Percentiles rank a stretch among this genome's conserved stretches.
phyloP scores from a whole-genome alignment of 2,113 vertebrate species.

The Pseudolaguvia tuberculata region DNA sequence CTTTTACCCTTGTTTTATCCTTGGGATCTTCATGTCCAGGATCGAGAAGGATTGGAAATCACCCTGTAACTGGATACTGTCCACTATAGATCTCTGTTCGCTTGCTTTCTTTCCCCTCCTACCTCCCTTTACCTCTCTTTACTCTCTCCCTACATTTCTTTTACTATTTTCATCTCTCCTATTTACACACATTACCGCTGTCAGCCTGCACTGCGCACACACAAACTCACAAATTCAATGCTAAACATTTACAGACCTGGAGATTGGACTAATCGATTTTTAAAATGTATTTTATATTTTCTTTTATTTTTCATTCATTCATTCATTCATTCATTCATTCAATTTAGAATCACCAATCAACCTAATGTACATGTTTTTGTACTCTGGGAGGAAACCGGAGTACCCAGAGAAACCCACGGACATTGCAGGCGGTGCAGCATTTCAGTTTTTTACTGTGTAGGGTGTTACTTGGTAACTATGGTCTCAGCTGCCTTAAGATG shows the following conservation, averaged over 20 bases:
- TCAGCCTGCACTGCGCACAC: constrained; percentile 37
- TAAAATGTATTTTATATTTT: neutral
- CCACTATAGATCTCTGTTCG: constrained; percentile 56
- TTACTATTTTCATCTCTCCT: constrained; percentile 43
- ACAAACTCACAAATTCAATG: too few species aligned
- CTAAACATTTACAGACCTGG: neutral
- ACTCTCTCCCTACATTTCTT: constrained; percentile 44
- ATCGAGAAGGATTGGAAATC: constrained; percentile 65
- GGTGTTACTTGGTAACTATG: too few species aligned
- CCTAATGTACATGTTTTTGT: too few species aligned
- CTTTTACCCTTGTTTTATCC: constrained; percentile 68
- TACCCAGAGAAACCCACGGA: too few species aligned
- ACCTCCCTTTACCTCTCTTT: constrained; percentile 27
- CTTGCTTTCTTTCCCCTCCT: neutral
- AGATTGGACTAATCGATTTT: neutral
- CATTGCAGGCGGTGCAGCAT: neutral
- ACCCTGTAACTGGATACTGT: constrained; percentile 67
- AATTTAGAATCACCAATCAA: too few species aligned
- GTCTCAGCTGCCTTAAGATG: neutral
- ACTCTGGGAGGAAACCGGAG: too few species aligned
- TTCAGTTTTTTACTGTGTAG: too few species aligned
- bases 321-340: too few species aligned
- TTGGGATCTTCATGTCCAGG: constrained; percentile 61
- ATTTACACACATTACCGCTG: constrained; percentile 66
- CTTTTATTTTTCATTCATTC: too few species aligned